phyloP scores from a whole-genome alignment of 1,140 invertebrate species.

The Drosophila quadrilineata region DNA sequence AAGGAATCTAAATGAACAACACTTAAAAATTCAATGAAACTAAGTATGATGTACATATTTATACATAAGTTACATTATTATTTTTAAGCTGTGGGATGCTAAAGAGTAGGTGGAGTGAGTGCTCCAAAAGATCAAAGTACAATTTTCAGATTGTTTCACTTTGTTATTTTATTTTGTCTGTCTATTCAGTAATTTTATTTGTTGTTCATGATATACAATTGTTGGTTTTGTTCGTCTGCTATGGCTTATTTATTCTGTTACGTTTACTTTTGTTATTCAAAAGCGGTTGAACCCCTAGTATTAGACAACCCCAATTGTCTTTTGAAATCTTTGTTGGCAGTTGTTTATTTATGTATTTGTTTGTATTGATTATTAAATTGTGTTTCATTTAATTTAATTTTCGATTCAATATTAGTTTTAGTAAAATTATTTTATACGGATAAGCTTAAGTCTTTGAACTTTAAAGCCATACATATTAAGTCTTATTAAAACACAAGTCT shows the following conservation, averaged over 20 bases:
- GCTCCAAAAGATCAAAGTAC: constrained; percentile 71
- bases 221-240: constrained; percentile 60
- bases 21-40: too few species aligned
- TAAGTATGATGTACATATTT: too few species aligned
- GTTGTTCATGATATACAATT: too few species aligned
- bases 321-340: constrained; percentile 56
- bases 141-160: constrained; percentile 79
- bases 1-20: constrained; percentile 46
- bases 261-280: constrained; percentile 48
- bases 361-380: constrained; percentile 67
- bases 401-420: too few species aligned
- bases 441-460: too few species aligned
- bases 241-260: constrained; percentile 64
- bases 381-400: constrained; percentile 47
- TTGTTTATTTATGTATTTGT: constrained; percentile 56
- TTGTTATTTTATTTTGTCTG: constrained; percentile 78
- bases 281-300: not conserved
- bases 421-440: too few species aligned
- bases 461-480: too few species aligned
- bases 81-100: not conserved
- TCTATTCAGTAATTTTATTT: constrained; percentile 18
- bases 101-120: not conserved
- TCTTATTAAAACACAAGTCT: too few species aligned
- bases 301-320: constrained; percentile 45
- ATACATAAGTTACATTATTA: too few species aligned